Base-by-base conservation (phyloP, 1,140 invertebrate species). In the Coenobita brevimanus region DNA sequence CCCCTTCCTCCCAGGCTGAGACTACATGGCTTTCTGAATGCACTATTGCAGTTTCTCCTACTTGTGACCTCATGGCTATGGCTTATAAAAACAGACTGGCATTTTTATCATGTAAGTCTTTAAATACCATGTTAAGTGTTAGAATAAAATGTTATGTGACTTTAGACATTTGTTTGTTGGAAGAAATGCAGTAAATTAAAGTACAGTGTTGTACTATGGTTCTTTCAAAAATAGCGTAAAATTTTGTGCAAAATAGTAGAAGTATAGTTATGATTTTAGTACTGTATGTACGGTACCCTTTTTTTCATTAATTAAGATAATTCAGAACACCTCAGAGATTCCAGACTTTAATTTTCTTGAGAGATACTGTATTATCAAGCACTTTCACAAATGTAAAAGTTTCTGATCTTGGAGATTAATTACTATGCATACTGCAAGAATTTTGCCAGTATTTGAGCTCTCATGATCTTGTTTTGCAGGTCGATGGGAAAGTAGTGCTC, bases 21-120 rank as follows among this genome's bases (percentile, higher is more conserved):
- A 71, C 85, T 13, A 81, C 85, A 3, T 88, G 85, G 85, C 85
- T 88, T 0, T n/a, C 76, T 15, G 76, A 88, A 27, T 88, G 76
- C 50, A 13, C 73, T n/a, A 57, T 80, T 41, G 85, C 85, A 71
- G 54, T 43, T 1, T 88, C 85, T 73, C 85, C 85, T 41, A 81
- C 78, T 3, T 80, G 38, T 60, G 85, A 88, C 27, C 6, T 88
- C 17, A 88, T 88, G 85, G 85, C 67, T 21, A 24, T 81, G 24
- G 76, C 43, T n/a, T 88, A 81, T n/a, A 88, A 81, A 41, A 88
- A 73, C 33, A 36, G 85, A 43, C 13, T 88, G 41, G 85, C 33
- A 15, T 81, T 88, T 30, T 81, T 88, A n/a, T 71, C 85, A 15
- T 54, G 85, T 88, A 64, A 81, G 85, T 80, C 50, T 41, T 27